Percentiles rank a stretch among this genome's conserved stretches.
phyloP scores from a whole-genome alignment of 2,113 vertebrate genomes.

The Cyphomyrus discorhynchus region DNA sequence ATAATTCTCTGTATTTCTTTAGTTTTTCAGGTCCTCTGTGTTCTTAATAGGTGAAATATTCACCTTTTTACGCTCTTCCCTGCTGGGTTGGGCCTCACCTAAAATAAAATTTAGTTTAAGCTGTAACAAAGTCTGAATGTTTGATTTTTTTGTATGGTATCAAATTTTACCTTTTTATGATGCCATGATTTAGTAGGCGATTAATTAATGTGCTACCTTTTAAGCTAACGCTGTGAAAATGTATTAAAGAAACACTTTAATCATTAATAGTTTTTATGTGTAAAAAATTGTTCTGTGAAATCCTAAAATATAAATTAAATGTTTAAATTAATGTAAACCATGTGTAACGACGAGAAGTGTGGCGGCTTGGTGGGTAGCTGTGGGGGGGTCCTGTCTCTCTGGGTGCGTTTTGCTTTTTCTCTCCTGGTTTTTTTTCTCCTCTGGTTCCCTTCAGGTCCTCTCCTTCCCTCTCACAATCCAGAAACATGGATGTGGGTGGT shows the following conservation, averaged over 20 bases:
- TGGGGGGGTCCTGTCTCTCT: too few relatives aligned
- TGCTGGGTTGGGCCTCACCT: neutral
- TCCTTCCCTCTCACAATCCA: neutral
- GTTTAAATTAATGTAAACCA: neutral
- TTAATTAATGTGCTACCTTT: neutral
- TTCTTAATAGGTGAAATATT: neutral
- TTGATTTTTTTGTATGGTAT: neutral
- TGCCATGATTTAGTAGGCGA: slow-evolving; percentile 14
- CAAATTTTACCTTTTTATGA: slow-evolving; percentile 11
- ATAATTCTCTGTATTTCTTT: neutral
- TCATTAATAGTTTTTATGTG: neutral
- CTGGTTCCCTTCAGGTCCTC: neutral
- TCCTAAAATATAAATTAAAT: neutral
- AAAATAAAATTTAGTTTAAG: neutral
- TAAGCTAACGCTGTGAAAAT: neutral
- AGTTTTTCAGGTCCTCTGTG: neutral
- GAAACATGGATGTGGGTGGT: neutral
- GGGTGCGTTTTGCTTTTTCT: too few relatives aligned
- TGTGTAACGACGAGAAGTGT: neutral
- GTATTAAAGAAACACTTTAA: neutral
- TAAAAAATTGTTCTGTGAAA: neutral
- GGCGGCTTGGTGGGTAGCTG: too few relatives aligned
- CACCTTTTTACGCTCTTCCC: neutral
- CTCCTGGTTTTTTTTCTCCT: too few relatives aligned
- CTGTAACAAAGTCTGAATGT: neutral